Evolutionary conservation across 2,888 invertebrate species (phyloP).

Genomic region (Habroteleia sp.): DNA sequence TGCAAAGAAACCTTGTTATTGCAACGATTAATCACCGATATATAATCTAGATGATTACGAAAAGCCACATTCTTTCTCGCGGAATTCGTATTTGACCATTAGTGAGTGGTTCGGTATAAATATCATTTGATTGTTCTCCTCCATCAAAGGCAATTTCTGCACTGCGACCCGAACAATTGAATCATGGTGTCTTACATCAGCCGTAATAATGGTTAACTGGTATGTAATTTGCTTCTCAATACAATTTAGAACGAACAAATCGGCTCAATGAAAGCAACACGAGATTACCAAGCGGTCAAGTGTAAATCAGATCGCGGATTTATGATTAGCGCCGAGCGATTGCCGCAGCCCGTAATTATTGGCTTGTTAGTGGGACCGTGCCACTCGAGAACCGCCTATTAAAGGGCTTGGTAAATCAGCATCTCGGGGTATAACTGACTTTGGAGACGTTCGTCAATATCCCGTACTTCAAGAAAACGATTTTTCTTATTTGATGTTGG

Average conservation of each 20-base stretch:
- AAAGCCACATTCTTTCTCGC: too few relatives aligned
- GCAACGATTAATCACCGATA: too few relatives aligned
- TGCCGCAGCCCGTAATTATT: conserved; percentile 33
- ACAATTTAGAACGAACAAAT: conserved; percentile 22
- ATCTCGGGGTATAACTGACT: conserved; percentile 5
- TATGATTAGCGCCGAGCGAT: conserved; percentile 39
- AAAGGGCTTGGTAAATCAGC: conserved; percentile 39
- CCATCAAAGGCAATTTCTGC: conserved; percentile 38
- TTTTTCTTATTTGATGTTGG: too few relatives aligned
- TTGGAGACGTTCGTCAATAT: neutral
- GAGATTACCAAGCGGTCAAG: too few relatives aligned
- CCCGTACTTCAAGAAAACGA: neutral
- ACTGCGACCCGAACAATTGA: conserved; percentile 28
- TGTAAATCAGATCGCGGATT: conserved; percentile 38
- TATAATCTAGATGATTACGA: too few relatives aligned
- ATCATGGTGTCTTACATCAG: conserved; percentile 43
- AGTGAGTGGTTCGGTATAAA: too few relatives aligned
- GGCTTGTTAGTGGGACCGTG: conserved; percentile 32
- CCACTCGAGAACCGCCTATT: conserved; percentile 23
- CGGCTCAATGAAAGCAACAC: conserved; percentile 20
- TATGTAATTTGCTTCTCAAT: conserved; percentile 34
- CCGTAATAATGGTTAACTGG: conserved; percentile 23
- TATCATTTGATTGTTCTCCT: conserved; percentile 14
- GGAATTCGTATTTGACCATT: too few relatives aligned
- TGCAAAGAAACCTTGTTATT: too few relatives aligned